Base-by-base conservation (phyloP, 2,888 invertebrate genomes). In the Coelogynopora nodosa region DNA sequence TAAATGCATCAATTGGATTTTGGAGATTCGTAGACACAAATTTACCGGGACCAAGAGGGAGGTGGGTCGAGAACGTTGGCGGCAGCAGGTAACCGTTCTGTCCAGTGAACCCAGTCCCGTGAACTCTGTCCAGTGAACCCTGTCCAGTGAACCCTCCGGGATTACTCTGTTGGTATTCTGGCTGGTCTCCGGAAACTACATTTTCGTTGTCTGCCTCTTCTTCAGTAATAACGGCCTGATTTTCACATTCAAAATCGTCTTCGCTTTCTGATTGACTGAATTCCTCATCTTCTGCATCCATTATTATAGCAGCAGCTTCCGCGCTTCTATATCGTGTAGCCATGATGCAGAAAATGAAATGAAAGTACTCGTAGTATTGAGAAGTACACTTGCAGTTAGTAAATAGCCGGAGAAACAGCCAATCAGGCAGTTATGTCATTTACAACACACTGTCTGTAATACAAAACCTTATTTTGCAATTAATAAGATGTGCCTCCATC, bases 1-100 rank as follows among this genome's bases (percentile, higher is more conserved):
- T 80, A 80, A 80, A 80, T 80, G n/a, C 81, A 80, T 80, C 81
- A 80, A 80, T 28, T 23, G 81, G 81, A 80, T 80, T 80, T 23
- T 10, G 81, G 10, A 80, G 27, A 28, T 80, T 80, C 5, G 18
- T 5, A 49, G 49, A 18, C 49, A 49, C 49, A 49, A 49, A 49
- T 49, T 18, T 18, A 49, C 49, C 5, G 5, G 49, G 49, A 49
- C 49, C 5, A 49, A 18, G 18, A 49, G 18, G 49, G 81, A n/a
- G n/a, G 27, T 5, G 81, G 81, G 27, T 80, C 29, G 5, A 80
- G 23, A 23, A 80, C 23, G 27, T 80, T 80, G 23, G 81, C 81
- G 10, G n/a, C 81, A 28, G 27, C 81, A 80, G 81, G 81, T 5
- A 10, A 23, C 23, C 81, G 13, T 10, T 28, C 23, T 23, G 27